Base-by-base conservation (phyloP, 2,888 invertebrate genomes). In the Epistrophella euchroma region DNA sequence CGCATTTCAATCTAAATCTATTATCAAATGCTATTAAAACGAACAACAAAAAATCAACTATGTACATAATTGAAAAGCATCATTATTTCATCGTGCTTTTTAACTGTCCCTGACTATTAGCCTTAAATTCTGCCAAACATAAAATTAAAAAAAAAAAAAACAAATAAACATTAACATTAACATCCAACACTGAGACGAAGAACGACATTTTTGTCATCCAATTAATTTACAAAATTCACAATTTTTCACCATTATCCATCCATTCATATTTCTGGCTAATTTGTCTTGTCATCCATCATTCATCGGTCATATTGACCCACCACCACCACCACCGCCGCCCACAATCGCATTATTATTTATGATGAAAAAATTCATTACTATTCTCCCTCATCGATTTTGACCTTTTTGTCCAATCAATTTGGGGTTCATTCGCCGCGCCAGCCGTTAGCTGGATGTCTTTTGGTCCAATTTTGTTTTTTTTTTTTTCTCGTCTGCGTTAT, bases 371-470 rank as follows among this genome's bases (percentile, higher is more conserved):
- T 58, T 79, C 58, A 73, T 73, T 43, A 58, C 52, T 62, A 19
- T 32, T 11, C 22, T 68, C 37, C 35, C 68, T 43, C 68, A 80
- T 80, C 80, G 74, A 80, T 80, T 80, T 68, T 74, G 74, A 80
- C 68, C 74, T 80, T 80, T 79, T 66, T 74, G 58, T 62, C 45
- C 68, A 80, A 80, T 74, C 62, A 80, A 70, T 80, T 74, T 60
- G 77, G 77, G 70, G 70, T 77, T 77, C 77, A 77, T 55, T 52
- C 50, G 11, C 52, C 58, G 47, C 22, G 4, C 4, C 4, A 2
- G 55, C 32, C 19, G 35, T 58, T 19, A 37, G 37, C 4, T 22
- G 17, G 2, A 25, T 50, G 28, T 64, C 56, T 56, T 56, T 76
- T 50, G 56, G 47, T 70, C 50, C 37, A 58, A 22, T 70, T 70